phyloP scores from a whole-genome alignment of 2,888 invertebrate genomes.

The Acrobasis consociella region DNA sequence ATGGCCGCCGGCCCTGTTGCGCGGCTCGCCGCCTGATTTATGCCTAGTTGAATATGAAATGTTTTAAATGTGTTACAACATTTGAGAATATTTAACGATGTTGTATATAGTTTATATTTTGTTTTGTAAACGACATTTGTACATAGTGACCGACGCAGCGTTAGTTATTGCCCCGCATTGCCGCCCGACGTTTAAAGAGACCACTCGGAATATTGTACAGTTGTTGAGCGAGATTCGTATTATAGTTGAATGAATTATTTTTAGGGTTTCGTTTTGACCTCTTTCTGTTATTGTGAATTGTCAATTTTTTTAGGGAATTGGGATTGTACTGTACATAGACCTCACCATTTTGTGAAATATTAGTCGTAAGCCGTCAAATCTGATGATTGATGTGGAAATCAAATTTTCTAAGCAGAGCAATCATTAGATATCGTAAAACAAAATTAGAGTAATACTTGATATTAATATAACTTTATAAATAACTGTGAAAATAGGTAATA shows the following conservation, averaged over 20 bases:
- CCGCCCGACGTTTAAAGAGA: constrained; percentile 74
- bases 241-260: constrained; percentile 74
- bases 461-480: constrained; percentile 84
- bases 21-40: constrained; percentile 65
- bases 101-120: constrained; percentile 83
- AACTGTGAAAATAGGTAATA: constrained; percentile 84
- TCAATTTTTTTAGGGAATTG: constrained; percentile 88
- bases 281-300: constrained; percentile 86
- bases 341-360: constrained; percentile 79
- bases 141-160: constrained; percentile 63
- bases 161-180: constrained; percentile 72
- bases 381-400: constrained; percentile 80
- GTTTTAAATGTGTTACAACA: constrained; percentile 83
- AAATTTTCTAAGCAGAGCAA: constrained; percentile 82
- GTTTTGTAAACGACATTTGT: constrained; percentile 77
- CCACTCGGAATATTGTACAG: constrained; percentile 81
- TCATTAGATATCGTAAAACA: constrained; percentile 81
- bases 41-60: constrained; percentile 80
- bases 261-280: constrained; percentile 73
- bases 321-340: constrained; percentile 86
- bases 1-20: constrained; percentile 41
- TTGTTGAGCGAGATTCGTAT: constrained; percentile 77
- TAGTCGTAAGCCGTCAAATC: constrained; percentile 71
- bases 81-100: constrained; percentile 82
- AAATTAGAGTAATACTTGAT: constrained; percentile 82